Evolutionary conservation across 2,888 invertebrate species (phyloP).

Genomic region (Orthosia cruda): DNA sequence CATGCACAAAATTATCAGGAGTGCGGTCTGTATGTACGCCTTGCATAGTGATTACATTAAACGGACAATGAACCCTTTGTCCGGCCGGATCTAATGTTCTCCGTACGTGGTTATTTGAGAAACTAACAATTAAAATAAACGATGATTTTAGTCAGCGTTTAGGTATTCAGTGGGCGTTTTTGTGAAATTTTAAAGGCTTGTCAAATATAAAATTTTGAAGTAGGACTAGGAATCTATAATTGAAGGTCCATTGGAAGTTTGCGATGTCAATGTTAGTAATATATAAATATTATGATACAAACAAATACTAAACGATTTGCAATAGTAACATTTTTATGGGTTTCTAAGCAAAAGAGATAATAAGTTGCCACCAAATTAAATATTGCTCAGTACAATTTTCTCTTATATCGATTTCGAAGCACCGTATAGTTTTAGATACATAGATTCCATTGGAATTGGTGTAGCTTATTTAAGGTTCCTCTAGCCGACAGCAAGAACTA

Average conservation of each 20-base stretch:
- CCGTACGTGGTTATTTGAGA: conserved; percentile 52
- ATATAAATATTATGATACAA: not conserved
- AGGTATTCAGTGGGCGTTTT: conserved; percentile 14
- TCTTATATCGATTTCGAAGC: not conserved
- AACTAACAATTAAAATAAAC: conserved; percentile 31
- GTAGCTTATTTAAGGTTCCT: conserved; percentile 20
- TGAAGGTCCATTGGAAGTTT: not conserved
- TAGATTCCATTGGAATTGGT: not conserved
- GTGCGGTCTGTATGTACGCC: conserved; percentile 54
- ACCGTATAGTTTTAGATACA: too few species aligned
- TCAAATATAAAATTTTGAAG: not conserved
- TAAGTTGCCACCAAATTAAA: not conserved
- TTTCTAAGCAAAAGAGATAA: not conserved
- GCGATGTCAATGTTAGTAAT: too few species aligned
- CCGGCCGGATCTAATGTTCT: conserved; percentile 70
- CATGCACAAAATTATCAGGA: conserved; percentile 65
- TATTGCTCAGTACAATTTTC: not conserved
- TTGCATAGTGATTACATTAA: conserved; percentile 83
- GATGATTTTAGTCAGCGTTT: not conserved
- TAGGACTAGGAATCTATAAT: not conserved
- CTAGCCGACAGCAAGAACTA: too few species aligned
- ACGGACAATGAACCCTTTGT: conserved; percentile 82
- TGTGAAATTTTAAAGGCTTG: not conserved
- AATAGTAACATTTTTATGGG: not conserved
- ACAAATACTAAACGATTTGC: not conserved